Conservation (phyloP, 2,888 invertebrate species). For the Baccha elongata region DNA sequence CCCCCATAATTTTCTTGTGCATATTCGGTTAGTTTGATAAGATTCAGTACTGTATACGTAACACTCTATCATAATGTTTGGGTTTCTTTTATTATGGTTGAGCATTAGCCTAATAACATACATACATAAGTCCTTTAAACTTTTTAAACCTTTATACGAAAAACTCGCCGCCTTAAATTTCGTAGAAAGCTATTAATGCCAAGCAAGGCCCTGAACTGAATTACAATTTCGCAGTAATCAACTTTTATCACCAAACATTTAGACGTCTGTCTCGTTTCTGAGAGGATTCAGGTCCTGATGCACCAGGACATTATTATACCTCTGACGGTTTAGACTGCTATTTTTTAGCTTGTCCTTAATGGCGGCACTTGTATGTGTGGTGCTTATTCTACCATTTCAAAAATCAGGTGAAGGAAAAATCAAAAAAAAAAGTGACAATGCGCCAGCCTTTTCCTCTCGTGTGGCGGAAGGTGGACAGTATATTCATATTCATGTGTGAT, state of each 20-base stretch:
- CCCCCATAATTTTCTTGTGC: no score
- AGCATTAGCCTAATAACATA: no score
- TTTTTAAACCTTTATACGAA: no score
- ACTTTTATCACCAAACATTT: slow-evolving; percentile 68
- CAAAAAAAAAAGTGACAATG: slow-evolving; percentile 11
- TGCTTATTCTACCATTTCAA: slow-evolving; percentile 20
- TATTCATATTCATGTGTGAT: slow-evolving; percentile 12
- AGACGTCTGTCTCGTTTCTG: slow-evolving; percentile 51
- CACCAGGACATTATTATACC: slow-evolving; percentile 41
- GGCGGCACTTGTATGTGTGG: slow-evolving; percentile 42
- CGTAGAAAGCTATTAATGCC: neutral
- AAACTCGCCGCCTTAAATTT: no score
- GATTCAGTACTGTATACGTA: no score
- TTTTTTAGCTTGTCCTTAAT: slow-evolving; percentile 51
- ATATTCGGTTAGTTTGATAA: no score
- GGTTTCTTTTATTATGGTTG: no score
- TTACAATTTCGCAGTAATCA: slow-evolving; percentile 67
- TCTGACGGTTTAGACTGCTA: slow-evolving; percentile 14
- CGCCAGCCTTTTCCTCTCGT: neutral
- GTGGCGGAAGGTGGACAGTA: neutral
- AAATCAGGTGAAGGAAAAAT: slow-evolving; percentile 25
- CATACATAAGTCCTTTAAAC: no score
- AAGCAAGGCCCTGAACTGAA: slow-evolving; percentile 7
- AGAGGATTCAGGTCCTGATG: slow-evolving; percentile 14
- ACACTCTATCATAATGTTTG: no score